These are phyloP conservation scores for Trachelus stipa DNA, from an alignment of 2,888 invertebrate genomes.

Conservation along the genomic window DNA sequence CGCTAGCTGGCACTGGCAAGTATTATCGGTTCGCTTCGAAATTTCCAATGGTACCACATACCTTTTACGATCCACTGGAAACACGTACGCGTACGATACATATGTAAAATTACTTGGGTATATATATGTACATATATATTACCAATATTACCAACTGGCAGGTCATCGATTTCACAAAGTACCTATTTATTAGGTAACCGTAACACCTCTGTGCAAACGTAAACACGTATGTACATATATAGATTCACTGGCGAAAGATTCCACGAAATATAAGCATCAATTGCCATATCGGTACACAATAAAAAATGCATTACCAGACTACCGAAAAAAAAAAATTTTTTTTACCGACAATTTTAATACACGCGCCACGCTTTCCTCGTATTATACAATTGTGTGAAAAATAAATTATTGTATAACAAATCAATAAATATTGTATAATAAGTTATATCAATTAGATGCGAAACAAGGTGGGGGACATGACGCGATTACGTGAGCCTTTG, in stretches of 20 bases:
- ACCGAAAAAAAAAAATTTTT: background rate
- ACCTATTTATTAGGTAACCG: background rate
- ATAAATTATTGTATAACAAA: too few species aligned
- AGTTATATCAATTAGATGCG: background rate
- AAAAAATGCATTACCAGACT: background rate
- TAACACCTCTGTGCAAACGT: background rate
- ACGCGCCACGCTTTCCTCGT: too few species aligned
- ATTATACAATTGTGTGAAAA: too few species aligned
- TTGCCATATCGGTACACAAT: background rate
- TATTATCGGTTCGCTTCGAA: background rate
- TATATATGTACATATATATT: background rate
- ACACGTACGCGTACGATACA: background rate
- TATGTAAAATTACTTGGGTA: background rate
- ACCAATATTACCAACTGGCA: background rate
- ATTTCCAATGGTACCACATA: constrained; percentile 2
- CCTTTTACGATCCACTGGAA: background rate
- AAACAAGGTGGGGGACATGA: background rate
- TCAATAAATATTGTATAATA: background rate
- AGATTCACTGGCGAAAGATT: background rate
- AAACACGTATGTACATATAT: background rate
- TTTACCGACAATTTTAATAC: background rate
- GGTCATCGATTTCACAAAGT: background rate
- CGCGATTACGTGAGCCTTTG: background rate
- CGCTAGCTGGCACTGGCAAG: background rate
- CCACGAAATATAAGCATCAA: background rate